phyloP scores from a whole-genome alignment of 2,888 invertebrate species.

The Steinernema scapterisci region DNA sequence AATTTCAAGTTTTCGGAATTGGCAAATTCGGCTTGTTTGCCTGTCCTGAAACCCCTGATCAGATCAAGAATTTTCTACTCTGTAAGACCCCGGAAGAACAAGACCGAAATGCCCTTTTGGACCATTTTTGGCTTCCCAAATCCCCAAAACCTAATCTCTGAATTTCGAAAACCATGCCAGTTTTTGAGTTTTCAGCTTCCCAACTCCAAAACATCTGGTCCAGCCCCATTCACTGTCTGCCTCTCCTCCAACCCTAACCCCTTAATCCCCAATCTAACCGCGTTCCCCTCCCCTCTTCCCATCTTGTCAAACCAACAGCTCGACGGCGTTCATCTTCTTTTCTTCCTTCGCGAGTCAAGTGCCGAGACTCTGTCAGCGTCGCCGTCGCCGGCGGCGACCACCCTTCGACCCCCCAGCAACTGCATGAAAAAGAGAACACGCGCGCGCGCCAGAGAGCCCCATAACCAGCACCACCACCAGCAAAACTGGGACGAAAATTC shows the following conservation, averaged over 20 bases:
- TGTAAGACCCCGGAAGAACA: no score
- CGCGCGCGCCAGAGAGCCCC: not conserved
- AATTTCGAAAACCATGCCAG: no score
- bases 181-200: no score
- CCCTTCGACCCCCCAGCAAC: conserved; percentile 22
- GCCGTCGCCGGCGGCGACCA: conserved; percentile 1
- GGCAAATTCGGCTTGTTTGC: no score
- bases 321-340: not conserved
- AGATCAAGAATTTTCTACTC: no score
- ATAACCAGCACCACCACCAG: not conserved
- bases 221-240: not conserved
- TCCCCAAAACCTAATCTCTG: no score
- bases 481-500: not conserved
- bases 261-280: conserved; percentile 18
- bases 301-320: conserved; percentile 5
- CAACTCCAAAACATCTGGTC: no score
- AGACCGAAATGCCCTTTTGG: no score
- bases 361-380: not conserved
- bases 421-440: not conserved
- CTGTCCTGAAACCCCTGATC: no score
- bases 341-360: not conserved
- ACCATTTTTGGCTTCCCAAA: no score
- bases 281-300: no score
- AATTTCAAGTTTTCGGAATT: no score
- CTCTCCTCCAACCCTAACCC: not conserved